Evolutionary conservation across 2,797 vertebrate genomes (phyloP).

Genomic region (Mastacembelus armatus): DNA sequence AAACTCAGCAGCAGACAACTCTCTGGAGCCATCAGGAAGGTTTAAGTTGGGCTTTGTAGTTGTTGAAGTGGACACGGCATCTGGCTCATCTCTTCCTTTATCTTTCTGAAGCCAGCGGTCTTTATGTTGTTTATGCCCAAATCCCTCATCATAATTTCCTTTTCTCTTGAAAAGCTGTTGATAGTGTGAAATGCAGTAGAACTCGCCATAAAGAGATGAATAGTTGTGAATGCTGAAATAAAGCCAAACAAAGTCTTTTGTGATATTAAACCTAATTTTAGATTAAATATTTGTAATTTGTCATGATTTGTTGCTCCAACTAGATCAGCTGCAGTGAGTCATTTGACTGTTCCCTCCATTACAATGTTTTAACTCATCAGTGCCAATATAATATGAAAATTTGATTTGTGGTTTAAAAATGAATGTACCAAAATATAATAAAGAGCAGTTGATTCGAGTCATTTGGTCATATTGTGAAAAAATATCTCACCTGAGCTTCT

Average conservation of each 20-base stretch:
- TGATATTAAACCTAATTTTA: not conserved
- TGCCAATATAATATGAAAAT: not conserved
- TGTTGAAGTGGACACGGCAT: conserved; percentile 37
- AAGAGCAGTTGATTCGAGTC: not conserved
- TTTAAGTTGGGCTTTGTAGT: conserved; percentile 34
- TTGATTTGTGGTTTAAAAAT: no score
- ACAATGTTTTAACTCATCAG: not conserved
- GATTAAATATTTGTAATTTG: not conserved
- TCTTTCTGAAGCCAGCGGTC: conserved; percentile 80
- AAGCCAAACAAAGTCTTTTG: conserved; percentile 37
- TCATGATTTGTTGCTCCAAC: not conserved
- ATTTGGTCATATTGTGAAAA: not conserved
- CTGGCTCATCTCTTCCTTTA: conserved; percentile 57
- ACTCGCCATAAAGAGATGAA: conserved; percentile 83
- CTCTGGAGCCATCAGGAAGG: conserved; percentile 17
- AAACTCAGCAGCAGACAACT: conserved; percentile 14
- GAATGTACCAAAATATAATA: no score
- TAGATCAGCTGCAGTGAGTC: conserved; percentile 2
- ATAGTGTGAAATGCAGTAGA: conserved; percentile 89
- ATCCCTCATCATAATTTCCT: conserved; percentile 85
- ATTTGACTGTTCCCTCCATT: conserved; percentile 15
- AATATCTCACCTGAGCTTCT: conserved; percentile 88
- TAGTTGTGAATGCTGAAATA: conserved; percentile 88
- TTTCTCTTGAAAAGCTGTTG: conserved; percentile 84
- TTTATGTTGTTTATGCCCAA: conserved; percentile 84